These are phyloP conservation scores for Eutrigla gurnardus DNA, from an alignment of 2,797 vertebrate species.

Conservation along the genomic window DNA sequence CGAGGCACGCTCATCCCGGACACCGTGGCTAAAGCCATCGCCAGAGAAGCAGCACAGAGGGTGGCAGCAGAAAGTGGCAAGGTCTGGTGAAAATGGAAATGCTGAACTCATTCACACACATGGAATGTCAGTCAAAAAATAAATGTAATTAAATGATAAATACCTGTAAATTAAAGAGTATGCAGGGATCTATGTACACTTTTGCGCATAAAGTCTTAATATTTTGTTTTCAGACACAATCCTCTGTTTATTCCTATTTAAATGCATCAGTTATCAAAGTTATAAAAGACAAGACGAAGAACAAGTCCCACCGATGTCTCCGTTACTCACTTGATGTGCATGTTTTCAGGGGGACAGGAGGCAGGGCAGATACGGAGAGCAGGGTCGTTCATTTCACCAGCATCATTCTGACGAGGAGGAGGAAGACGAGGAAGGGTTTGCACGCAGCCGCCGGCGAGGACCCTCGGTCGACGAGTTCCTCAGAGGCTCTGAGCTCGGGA, in stretches of 20 bases:
- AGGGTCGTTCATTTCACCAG: slow-evolving; percentile 85
- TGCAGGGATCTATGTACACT: too few species aligned
- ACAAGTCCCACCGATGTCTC: background rate
- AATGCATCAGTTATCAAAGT: too few species aligned
- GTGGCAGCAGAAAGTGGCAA: slow-evolving; percentile 91
- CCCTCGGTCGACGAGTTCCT: slow-evolving; percentile 97
- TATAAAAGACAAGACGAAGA: background rate
- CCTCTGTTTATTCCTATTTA: too few species aligned
- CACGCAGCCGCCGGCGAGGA: slow-evolving; percentile 87
- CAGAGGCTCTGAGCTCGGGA: slow-evolving; percentile 93
- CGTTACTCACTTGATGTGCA: background rate
- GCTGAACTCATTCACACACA: background rate
- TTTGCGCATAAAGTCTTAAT: background rate
- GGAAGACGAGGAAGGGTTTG: slow-evolving; percentile 89
- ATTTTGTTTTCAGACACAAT: background rate
- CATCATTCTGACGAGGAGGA: slow-evolving; percentile 94
- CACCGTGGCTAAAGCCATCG: slow-evolving; percentile 97
- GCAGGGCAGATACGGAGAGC: slow-evolving; percentile 83
- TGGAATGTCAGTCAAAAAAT: background rate
- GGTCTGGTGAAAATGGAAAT: slow-evolving; percentile 78
- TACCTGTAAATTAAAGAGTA: background rate
- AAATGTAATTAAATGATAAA: background rate
- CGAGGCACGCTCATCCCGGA: slow-evolving; percentile 91
- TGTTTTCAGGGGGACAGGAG: slow-evolving; percentile 88
- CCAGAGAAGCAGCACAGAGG: slow-evolving; percentile 93